These are phyloP conservation scores for Pelobates fuscus DNA, from an alignment of 2,113 vertebrate genomes.

Conservation along the genomic window DNA sequence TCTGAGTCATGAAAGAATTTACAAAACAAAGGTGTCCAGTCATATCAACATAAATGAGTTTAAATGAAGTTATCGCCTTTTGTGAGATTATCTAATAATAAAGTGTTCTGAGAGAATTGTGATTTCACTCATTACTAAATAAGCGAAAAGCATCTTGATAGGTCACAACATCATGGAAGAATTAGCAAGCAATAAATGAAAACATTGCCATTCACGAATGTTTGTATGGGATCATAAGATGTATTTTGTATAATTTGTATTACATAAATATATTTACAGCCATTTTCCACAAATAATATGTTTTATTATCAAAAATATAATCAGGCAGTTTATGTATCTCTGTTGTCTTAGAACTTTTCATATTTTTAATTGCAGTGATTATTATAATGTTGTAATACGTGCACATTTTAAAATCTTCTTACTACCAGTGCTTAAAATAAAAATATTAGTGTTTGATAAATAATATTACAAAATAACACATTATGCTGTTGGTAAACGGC, in stretches of 20 bases:
- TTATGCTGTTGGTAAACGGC: no score
- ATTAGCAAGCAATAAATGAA: background rate
- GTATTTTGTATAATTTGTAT: background rate
- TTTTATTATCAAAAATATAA: no score
- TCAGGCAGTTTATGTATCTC: no score
- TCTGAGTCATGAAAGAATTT: background rate
- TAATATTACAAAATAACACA: no score
- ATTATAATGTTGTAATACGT: no score
- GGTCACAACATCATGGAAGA: background rate
- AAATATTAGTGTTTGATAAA: no score
- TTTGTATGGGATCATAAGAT: background rate
- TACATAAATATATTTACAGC: background rate
- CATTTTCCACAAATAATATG: no score
- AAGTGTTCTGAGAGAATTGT: background rate
- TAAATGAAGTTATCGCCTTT: background rate
- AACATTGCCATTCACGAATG: background rate
- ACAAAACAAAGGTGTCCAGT: slow-evolving; percentile 8
- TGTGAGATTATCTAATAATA: background rate
- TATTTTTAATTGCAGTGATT: no score
- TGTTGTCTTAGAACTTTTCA: no score
- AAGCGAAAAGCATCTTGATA: background rate
- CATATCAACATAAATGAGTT: background rate
- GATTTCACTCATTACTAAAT: background rate
- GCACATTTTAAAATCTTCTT: no score
- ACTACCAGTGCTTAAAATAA: no score